Base-by-base conservation (phyloP, 2,113 vertebrate genomes). In the Zeus faber region DNA sequence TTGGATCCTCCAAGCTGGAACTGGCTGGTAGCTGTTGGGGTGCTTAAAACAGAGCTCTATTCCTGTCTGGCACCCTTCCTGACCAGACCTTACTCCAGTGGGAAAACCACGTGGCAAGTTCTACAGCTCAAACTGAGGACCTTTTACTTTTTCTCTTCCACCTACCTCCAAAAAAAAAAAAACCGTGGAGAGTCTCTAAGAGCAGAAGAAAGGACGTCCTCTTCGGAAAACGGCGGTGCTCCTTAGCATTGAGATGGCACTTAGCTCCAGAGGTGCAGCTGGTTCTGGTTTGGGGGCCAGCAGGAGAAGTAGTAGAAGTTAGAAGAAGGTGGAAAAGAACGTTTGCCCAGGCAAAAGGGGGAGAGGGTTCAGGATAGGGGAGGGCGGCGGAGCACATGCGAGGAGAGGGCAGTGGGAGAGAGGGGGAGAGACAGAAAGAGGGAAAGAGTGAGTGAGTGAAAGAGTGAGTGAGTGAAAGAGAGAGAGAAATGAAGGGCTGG, bases 91-190 rank as follows among this genome's bases (percentile, higher is more conserved):
- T 58, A n/a, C 50, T 72, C 35, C 20, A 29, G 3, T 9, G 33
- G 26, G 23, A 16, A 47, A 49, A 45, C 21, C 65, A 75, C 39
- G 50, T 73, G 77, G 73, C 77, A 68, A 13, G 5, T n/a, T n/a
- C n/a, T n/a, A 37, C 18, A 58, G 60, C n/a, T 60, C 23, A 62
- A 24, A 9, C 47, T 58, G 37, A 61, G 48, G 26, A 55, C 44
- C 22, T n/a, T n/a, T n/a, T n/a, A n/a, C n/a, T n/a, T n/a, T n/a
- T n/a, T n/a, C n/a, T n/a, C n/a, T n/a, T 16, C 6, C 45, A 78
- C 72, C 74, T 66, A 85, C 72, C 66, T 67, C 54, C 63, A 65
- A 55, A 58, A n/a, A n/a, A n/a, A n/a, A n/a, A n/a, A n/a, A n/a
- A n/a, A n/a, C n/a, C 56, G 49, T 26, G 52, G 58, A 9, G 16